Conservation (phyloP, 2,888 invertebrate genomes). For the Apotomis turbidana region DNA sequence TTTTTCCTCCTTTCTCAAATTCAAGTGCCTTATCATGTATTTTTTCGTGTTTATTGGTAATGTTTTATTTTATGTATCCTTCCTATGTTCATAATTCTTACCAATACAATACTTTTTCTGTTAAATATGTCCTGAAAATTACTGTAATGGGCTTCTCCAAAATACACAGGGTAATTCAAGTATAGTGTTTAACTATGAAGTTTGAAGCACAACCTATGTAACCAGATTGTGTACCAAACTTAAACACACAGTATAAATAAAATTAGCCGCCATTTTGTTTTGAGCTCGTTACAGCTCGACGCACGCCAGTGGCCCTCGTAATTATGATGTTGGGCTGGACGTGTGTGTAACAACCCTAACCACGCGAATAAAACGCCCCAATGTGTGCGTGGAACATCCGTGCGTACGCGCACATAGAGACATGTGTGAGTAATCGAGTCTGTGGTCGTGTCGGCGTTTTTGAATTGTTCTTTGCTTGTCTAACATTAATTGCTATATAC, state of each 20-base stretch:
- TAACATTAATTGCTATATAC: constrained; percentile 82
- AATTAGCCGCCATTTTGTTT: constrained; percentile 81
- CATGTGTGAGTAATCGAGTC: constrained; percentile 48
- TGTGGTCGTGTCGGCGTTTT: constrained; percentile 76
- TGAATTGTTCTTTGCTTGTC: constrained; percentile 72
- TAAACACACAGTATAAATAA: constrained; percentile 72
- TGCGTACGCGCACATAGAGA: constrained; percentile 45
- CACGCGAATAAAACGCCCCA: constrained; percentile 60
- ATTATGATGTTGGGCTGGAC: constrained; percentile 72
- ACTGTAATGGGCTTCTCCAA: neutral
- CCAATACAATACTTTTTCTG: no score
- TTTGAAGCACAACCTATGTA: constrained; percentile 5
- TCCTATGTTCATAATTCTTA: no score
- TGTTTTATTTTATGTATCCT: no score
- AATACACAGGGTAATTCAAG: neutral
- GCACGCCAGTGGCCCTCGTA: constrained; percentile 80
- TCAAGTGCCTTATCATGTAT: no score
- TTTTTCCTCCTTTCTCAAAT: no score
- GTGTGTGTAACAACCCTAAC: constrained; percentile 60
- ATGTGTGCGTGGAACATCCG: constrained; percentile 50
- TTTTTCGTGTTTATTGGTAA: no score
- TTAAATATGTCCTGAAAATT: no score
- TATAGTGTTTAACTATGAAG: neutral
- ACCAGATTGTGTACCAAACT: constrained; percentile 42
- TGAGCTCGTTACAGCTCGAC: constrained; percentile 81